These are phyloP conservation scores for Empidonax alnorum DNA, from an alignment of 2,113 vertebrate genomes.

Conservation along the genomic window DNA sequence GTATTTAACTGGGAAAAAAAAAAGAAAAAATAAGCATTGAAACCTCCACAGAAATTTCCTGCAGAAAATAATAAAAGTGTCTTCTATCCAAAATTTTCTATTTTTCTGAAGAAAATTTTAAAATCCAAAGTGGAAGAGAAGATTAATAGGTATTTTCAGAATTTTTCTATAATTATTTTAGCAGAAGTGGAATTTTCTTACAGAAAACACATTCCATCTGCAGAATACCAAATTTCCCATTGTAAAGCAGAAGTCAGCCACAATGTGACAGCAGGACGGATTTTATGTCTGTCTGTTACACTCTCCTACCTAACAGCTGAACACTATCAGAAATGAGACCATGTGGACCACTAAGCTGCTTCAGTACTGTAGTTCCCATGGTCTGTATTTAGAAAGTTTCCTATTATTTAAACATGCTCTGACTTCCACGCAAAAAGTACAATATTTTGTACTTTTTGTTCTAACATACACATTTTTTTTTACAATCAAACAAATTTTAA, in stretches of 20 bases:
- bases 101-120: slow-evolving; percentile 11
- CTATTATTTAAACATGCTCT: not conserved
- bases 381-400: not conserved
- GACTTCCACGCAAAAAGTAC: not conserved
- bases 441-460: not conserved
- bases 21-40: slow-evolving; percentile 11
- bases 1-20: not conserved
- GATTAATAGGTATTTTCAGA: not conserved
- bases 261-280: not conserved
- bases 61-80: not conserved
- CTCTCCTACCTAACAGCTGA: slow-evolving; percentile 10
- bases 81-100: not conserved
- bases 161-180: not conserved
- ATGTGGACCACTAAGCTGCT: not conserved
- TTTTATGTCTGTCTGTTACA: not conserved
- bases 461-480: not conserved
- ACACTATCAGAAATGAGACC: not conserved
- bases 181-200: not conserved
- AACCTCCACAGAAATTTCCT: slow-evolving; percentile 20
- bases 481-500: not conserved
- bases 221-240: not conserved
- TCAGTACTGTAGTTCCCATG: not conserved
- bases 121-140: not conserved
- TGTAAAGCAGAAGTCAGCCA: not conserved
- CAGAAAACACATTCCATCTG: not conserved